Evolutionary conservation across 2,888 invertebrate genomes (phyloP).

Genomic region (Bombyx huttoni): DNA sequence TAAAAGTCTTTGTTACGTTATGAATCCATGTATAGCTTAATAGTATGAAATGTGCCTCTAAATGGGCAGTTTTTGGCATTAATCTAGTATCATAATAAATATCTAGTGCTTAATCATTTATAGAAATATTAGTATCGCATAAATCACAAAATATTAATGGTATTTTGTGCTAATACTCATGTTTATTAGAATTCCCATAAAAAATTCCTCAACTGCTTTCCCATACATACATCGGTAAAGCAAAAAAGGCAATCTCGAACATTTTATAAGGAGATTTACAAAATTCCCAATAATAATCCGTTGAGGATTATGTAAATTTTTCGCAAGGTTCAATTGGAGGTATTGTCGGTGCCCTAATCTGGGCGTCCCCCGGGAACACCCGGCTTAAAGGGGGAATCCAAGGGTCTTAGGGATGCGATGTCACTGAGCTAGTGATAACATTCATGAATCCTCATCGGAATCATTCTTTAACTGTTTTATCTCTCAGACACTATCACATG

Average conservation of each 20-base stretch:
- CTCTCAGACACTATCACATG: no score
- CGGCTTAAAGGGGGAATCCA: slow-evolving; percentile 13
- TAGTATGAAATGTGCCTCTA: no score
- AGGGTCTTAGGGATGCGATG: background rate
- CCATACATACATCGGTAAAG: background rate
- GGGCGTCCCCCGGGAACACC: slow-evolving; percentile 18
- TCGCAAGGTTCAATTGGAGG: slow-evolving; percentile 31
- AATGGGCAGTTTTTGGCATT: no score
- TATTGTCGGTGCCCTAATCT: slow-evolving; percentile 36
- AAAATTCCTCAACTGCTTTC: background rate
- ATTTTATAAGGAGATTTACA: slow-evolving; percentile 6
- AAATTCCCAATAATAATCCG: slow-evolving; percentile 6
- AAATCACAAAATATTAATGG: background rate
- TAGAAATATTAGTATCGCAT: no score
- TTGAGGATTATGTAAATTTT: slow-evolving; percentile 37
- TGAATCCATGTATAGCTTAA: no score
- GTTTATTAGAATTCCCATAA: background rate
- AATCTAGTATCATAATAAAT: no score
- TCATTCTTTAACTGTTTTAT: no score
- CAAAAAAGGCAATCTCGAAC: slow-evolving; percentile 2
- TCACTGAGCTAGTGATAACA: background rate
- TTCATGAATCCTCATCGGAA: no score
- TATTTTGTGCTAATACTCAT: background rate
- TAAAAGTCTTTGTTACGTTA: no score
- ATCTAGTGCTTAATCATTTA: no score